A percentile compares a stretch with the other conserved stretches of the same genome.
Conservation (phyloP, 2,888 invertebrate genomes). For the Panopea generosa region DNA sequence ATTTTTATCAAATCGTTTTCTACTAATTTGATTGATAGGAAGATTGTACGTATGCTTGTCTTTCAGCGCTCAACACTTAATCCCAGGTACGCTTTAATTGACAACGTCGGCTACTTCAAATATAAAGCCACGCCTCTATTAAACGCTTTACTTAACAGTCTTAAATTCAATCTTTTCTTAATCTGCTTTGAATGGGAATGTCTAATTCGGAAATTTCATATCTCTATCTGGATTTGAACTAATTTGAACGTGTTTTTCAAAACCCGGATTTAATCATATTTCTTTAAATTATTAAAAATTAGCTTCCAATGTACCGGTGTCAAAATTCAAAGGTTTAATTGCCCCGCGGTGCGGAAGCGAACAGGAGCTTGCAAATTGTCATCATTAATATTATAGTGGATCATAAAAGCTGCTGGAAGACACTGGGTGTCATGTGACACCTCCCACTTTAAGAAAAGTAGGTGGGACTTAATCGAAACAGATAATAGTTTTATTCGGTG, state of each 20-base stretch:
- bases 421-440: slow-evolving; percentile 32
- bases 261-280: slow-evolving; percentile 8
- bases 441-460: slow-evolving; percentile 41
- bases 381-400: slow-evolving; percentile 37
- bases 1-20: too few species aligned
- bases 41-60: too few species aligned
- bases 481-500: slow-evolving; percentile 47
- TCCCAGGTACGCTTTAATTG: too few species aligned
- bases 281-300: slow-evolving; percentile 47
- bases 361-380: slow-evolving; percentile 43
- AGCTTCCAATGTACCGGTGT: slow-evolving; percentile 33
- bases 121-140: slow-evolving; percentile 18
- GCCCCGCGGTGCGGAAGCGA: slow-evolving; percentile 47
- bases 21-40: too few species aligned
- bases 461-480: slow-evolving; percentile 60
- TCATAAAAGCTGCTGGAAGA: slow-evolving; percentile 44
- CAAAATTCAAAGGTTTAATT: slow-evolving; percentile 51
- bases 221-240: slow-evolving; percentile 19
- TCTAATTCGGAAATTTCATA: slow-evolving; percentile 38
- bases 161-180: slow-evolving; percentile 29
- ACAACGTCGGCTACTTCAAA: too few species aligned
- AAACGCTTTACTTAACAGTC: slow-evolving; percentile 22
- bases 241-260: slow-evolving; percentile 13
- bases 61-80: too few species aligned
- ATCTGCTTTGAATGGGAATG: slow-evolving; percentile 25